Evolutionary conservation across 2,113 vertebrate species (phyloP), one percentile per base, ranked within the genome.

Genomic region (Pithys albifrons): DNA sequence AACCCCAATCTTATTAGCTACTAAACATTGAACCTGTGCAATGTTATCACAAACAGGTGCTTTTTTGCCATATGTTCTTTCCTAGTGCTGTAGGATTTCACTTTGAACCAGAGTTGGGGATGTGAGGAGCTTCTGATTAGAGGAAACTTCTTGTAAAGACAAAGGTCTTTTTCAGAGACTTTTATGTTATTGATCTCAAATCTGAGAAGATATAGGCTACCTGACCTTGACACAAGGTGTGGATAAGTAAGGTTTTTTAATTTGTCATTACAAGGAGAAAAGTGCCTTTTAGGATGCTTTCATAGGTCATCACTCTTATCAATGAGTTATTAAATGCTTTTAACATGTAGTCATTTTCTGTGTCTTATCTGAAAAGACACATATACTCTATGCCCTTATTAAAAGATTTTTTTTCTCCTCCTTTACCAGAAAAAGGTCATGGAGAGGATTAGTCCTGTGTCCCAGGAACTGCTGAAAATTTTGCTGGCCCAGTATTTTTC

Each of bases 171-270:
- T 83, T 69, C 57, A 41, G 51, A 80, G 28, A 37, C 59, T 64
- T 16, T 70, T 79, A 55, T 1, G 5, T 64, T 92, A 95, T 88
- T 89, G 86, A 89, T 93, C 65, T 95, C 29, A 72, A 76, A 66
- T 66, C 85, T 72, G 29, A 80, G 71, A 46, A 78, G 43, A 15
- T 75, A 66, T 31, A 37, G 51, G 14, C 39, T 93, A n/a, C 33
- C 45, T 83, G 93, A 94, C 74, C 95, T 96, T 96, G 93, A 95
- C 80, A 72, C 23, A 62, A 73, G 23, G 8, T 70, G 13, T 71
- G 79, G 39, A 39, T 74, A 77, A 73, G 12, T 19, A 71, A 45
- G 17, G 22, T 4, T 83, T 83, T 95, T 80, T 55, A 71, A 74
- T 94, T 87, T 88, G 52, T 78, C 52, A 52, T 93, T 80, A 48